Base-by-base conservation (phyloP, 1,140 invertebrate species). In the Psix sp. region DNA sequence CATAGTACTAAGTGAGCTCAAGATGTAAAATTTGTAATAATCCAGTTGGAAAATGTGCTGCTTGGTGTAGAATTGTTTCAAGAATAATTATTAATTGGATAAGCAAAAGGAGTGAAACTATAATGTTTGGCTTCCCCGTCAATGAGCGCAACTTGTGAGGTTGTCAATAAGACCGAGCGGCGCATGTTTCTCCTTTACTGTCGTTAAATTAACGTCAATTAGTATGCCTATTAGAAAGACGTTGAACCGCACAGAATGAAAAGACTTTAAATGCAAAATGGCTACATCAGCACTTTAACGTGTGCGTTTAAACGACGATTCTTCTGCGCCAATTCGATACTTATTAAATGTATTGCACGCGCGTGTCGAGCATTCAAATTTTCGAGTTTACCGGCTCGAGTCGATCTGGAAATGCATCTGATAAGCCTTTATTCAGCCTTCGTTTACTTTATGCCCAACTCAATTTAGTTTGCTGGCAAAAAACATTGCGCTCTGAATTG, bases 171-270 rank as follows among this genome's bases (percentile, higher is more conserved):
- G 77, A 49, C 74, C 63, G 56, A 79, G 74, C 52, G 52, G 42
- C 67, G 21, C 73, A 72, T 72, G 77, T 62, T 77, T 63, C 43
- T 76, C 40, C 59, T 68, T 73, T 40, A 60, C 52, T 77, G 76
- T 84, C 76, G 77, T 81, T 77, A 75, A 83, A 84, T 84, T 83
- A 84, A 84, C 80, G 77, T 84, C 78, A 79, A 84, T 84, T 84
- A 83, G 79, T 71, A 77, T 79, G 78, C 72, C 81, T 78, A 80
- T 84, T 84, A 84, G 76, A 62, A 77, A 79, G 80, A 82, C 82
- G 83, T 79, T 82, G 82, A 83, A 81, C 80, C 65, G 77, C 57
- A 51, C 51, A 54, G 63, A 51, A 72, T 76, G 63, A 68, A 76
- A 72, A 51, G 68, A 76, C 40, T 54, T 56, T 52, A 39, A 72